Evolutionary conservation across 2,888 invertebrate species (phyloP), one percentile per base, ranked within the genome.

Genomic region (Trachelus troglodyta): DNA sequence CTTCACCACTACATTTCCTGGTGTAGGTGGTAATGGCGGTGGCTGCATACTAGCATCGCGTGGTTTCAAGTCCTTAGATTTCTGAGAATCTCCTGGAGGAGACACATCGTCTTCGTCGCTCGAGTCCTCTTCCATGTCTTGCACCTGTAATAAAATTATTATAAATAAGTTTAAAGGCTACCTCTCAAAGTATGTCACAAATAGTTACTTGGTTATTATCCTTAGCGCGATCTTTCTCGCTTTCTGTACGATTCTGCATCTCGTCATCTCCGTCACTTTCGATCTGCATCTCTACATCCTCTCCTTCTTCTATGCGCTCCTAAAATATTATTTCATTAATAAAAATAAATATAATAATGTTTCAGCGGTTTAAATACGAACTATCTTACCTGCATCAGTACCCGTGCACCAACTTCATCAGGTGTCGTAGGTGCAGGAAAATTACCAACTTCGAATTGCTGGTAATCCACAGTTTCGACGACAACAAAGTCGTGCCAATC

Each of bases 401-500:
- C 96, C 78, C 99, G 93, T 1, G 98, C 98, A 3, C 99, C 99
- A 0, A 99, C 99, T 92, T 99, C 98, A 82, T 98, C 96, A 0
- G 99, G 98, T 9, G 98, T 99, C 0, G 99, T 99, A 0, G 99
- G 99, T 3, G 99, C 98, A 0, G 99, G 99, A 89, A 99, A 98
- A 90, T 98, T 97, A 0, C 98, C 98, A 15, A 96, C 95, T 92
- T 99, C 99, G 86, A 97, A 97, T 0, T 98, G 97, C 85, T 98
- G 98, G 91, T 99, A 99, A 92, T 99, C 99, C 0, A 99, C 99
- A 0, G 99, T 99, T 92, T 99, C 99, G 0, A 99, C 99, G 0
- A 99, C 99, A 1, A 99, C 99, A 92, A 99, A 99, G 92, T 99
- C 99, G 91, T 99, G 99, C 99, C 99, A 99, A 91, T 99, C 99